These are phyloP conservation scores for Dioctria linearis DNA, from an alignment of 2,888 invertebrate genomes.

Conservation along the genomic window DNA sequence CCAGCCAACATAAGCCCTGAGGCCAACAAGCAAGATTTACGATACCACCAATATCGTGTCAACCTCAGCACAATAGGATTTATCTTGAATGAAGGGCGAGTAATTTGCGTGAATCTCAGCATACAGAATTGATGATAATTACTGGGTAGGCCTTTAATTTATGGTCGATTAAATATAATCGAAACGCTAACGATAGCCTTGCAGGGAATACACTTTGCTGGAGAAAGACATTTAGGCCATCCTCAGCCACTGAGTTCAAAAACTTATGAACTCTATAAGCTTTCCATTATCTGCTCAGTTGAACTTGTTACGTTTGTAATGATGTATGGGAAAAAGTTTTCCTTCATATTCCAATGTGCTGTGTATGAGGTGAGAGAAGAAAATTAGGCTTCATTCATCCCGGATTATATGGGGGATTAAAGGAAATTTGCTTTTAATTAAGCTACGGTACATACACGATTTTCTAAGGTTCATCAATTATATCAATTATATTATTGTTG, in stretches of 20 bases:
- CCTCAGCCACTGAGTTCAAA: conserved; percentile 2
- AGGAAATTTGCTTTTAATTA: not conserved
- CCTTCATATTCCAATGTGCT: not conserved
- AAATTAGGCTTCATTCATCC: conserved; percentile 19
- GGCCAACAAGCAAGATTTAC: conserved; percentile 24
- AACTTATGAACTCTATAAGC: conserved; percentile 21
- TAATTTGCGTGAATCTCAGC: conserved; percentile 13
- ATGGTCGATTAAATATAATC: conserved; percentile 29
- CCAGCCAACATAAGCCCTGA: not conserved
- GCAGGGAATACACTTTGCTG: not conserved
- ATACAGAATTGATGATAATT: conserved; percentile 38
- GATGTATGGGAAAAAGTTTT: not conserved
- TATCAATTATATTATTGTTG: not conserved
- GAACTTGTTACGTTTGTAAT: not conserved
- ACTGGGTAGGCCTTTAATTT: conserved; percentile 14
- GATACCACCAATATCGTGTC: not conserved
- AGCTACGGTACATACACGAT: not conserved
- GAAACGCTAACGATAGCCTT: conserved; percentile 14
- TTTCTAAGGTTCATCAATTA: not conserved
- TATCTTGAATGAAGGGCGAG: not conserved
- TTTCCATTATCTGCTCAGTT: conserved; percentile 22
- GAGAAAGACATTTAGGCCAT: not conserved
- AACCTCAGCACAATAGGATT: not conserved
- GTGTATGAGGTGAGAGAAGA: not conserved
- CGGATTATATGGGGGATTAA: not conserved